Evolutionary conservation across 2,888 invertebrate species (phyloP).

Genomic region (Hylaea fasciaria): DNA sequence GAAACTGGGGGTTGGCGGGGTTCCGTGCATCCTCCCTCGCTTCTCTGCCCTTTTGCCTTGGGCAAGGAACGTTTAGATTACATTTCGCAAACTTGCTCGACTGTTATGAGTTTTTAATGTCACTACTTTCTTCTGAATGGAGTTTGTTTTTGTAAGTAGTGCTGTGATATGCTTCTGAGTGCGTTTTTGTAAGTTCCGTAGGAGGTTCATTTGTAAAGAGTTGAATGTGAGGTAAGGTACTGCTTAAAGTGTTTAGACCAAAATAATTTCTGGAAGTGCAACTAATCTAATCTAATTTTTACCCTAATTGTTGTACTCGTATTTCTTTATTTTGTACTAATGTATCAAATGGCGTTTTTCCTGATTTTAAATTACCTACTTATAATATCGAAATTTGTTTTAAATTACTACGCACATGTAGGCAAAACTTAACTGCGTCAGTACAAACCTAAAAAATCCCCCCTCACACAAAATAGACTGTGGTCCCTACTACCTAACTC

Average conservation of each 20-base stretch:
- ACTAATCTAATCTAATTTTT: too few species aligned
- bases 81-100: conserved; percentile 42
- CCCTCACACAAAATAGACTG: neutral
- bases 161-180: conserved; percentile 12
- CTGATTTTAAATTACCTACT: too few species aligned
- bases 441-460: neutral
- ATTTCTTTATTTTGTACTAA: too few species aligned
- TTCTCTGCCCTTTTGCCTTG: conserved; percentile 37
- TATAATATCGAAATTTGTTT: neutral
- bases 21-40: conserved; percentile 32
- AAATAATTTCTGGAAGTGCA: too few species aligned
- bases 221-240: too few species aligned
- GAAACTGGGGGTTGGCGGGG: conserved; percentile 32
- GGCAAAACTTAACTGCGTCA: neutral
- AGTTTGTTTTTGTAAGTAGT: conserved; percentile 38
- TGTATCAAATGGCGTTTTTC: too few species aligned
- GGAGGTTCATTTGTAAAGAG: neutral
- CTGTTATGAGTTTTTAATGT: conserved; percentile 47
- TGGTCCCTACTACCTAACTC: neutral
- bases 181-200: neutral
- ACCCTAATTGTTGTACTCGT: too few species aligned
- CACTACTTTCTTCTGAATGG: conserved; percentile 42
- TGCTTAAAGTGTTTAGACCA: too few species aligned
- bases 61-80: conserved; percentile 53
- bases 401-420: neutral